Base-by-base conservation (phyloP, 2,888 invertebrate genomes). In the Caenorhabditis japonica region DNA sequence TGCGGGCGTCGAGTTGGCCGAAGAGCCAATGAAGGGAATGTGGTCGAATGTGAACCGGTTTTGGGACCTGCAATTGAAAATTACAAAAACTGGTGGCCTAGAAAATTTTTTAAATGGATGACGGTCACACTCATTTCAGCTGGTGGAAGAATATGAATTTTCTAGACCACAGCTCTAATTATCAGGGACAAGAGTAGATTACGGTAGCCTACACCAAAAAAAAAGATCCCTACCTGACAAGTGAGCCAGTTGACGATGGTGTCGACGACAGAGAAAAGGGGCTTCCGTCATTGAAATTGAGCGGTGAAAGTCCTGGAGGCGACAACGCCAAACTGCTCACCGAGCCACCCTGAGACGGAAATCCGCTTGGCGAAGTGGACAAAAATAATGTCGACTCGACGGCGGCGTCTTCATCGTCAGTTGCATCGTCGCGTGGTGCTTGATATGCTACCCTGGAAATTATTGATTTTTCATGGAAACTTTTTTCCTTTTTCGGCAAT, bases 231-330 rank as follows among this genome's bases (percentile, higher is more conserved):
- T 38, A 52, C 53, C 59, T 38, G 36, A 66, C 58, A 21, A 62
- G 34, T 17, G 72, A 58, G 8, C 53, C 47, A 2, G 72, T 72
- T 4, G 81, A 80, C 0, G 77, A 77, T 17, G 83, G 79, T 8
- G 83, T 83, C 5, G 84, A 80, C 13, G 84, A 79, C 3, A 69
- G 34, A 13, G 81, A 76, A 55, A 84, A 84, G 10, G 84, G 83
- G 8, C 77, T 77, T 36, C 66, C 73, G 56, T 84, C 84, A 27
- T 78, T 78, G 53, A 85, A 73, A 39, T 82, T 83, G 15, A 85
- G 72, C 2, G 85, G 85, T 0, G 85, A 85, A 15, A 85, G 71
- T 12, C 85, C 85, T 2, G 85, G 85, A 7, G 85, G 85, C 7
- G 84, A 84, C 4, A 79, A 58, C 8, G 79, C 79, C 4, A 76